Evolutionary conservation across 2,797 vertebrate genomes (phyloP), one percentile per base, ranked within the genome.

Genomic region (Darevskia mixta): DNA sequence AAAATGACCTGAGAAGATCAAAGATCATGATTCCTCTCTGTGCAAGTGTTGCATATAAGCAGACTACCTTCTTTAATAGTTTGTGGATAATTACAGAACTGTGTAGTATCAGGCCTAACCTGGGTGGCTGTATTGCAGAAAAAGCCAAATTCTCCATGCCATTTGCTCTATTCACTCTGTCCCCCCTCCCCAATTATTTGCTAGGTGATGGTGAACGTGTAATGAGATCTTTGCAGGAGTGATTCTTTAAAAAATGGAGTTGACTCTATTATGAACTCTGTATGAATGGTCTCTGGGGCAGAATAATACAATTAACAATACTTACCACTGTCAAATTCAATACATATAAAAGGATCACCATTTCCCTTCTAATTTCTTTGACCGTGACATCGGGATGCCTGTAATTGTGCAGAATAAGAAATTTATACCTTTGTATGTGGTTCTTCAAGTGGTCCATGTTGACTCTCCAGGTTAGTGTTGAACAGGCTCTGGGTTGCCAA

Each of bases 401-500:
- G 45, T 78, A 88, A 73, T 27, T 89, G 8, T 3, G 1, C 49
- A 49, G 55, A 27, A 55, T 87, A 18, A 75, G 85, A 87, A 90
- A 89, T 84, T 71, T 72, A 35, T 71, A 0, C 66, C 23, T 89
- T 87, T 49, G 91, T 92, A 87, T 86, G 29, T 77, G 55, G 55
- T 82, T 79, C 92, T 83, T 92, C 55, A 86, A 35, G 87, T 91
- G 49, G 86, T 67, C 82, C 58, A n/a, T 58, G 78, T 87, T 69
- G 82, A 4, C n/a, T 29, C 64, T 64, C 13, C 25, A 43, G 32
- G 72, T n/a, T 73, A 35, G 41, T 76, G 13, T 43, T 72, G 32
- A 93, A 10, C 67, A 84, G 83, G 41, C 80, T 94, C 83, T 87
- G 71, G 85, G 73, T 86, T 88, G 89, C 87, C 91, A 87, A 86